Conservation (phyloP, 2,113 vertebrate species). For the Podarcis cretensis region DNA sequence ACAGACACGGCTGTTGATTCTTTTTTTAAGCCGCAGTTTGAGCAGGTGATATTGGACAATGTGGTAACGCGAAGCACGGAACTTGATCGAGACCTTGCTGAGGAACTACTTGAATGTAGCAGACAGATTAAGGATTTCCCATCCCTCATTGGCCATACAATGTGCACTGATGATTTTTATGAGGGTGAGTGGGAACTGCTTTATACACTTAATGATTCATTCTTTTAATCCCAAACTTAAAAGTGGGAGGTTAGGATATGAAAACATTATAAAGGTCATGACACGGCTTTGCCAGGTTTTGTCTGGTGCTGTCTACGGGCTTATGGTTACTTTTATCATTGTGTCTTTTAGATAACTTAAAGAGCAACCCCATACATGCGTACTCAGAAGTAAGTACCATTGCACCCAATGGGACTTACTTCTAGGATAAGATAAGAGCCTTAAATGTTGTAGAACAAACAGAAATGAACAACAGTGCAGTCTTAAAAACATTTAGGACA, state of each 20-base stretch:
- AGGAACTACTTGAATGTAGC: slow-evolving; percentile 83
- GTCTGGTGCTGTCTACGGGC: no score
- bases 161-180: slow-evolving; percentile 91
- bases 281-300: neutral
- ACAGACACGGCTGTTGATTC: slow-evolving; percentile 83
- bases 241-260: no score
- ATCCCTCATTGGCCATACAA: slow-evolving; percentile 81
- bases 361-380: neutral
- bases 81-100: slow-evolving; percentile 80
- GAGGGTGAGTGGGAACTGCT: slow-evolving; percentile 80
- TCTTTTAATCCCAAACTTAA: no score
- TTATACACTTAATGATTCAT: neutral
- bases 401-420: neutral
- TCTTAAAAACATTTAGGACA: no score
- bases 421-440: no score
- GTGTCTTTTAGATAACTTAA: neutral
- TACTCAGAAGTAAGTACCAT: neutral
- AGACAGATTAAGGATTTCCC: slow-evolving; percentile 75
- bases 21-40: slow-evolving; percentile 81
- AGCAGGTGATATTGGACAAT: slow-evolving; percentile 86
- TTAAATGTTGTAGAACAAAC: neutral
- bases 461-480: neutral
- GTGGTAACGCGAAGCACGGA: slow-evolving; percentile 83
- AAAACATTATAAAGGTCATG: neutral
- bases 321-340: neutral